These are phyloP conservation scores for Leptobrachium leishanense DNA, from an alignment of 2,113 vertebrate species.

Conservation along the genomic window DNA sequence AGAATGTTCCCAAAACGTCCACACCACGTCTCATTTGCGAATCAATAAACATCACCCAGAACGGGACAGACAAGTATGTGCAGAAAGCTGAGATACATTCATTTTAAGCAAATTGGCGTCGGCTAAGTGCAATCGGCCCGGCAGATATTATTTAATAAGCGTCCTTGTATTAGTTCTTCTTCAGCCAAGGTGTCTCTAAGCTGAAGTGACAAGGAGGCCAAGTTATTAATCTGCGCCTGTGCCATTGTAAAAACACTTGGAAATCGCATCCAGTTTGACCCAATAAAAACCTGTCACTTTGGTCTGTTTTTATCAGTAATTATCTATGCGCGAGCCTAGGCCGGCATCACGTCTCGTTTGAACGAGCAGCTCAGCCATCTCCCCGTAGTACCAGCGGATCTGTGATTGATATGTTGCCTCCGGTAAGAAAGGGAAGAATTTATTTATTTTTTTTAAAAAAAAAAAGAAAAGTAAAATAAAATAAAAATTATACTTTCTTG, in stretches of 20 bases:
- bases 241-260: neutral
- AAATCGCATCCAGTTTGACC: neutral
- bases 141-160: conserved; percentile 5
- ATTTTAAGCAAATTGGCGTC: too few relatives aligned
- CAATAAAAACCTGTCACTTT: conserved; percentile 1
- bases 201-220: neutral
- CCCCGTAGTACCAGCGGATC: neutral
- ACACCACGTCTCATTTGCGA: conserved; percentile 20
- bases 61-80: conserved; percentile 9
- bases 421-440: neutral
- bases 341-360: neutral
- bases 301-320: conserved; percentile 3
- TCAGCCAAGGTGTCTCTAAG: neutral
- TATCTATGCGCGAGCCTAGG: neutral
- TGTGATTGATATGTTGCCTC: neutral
- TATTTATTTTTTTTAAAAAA: neutral
- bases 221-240: neutral
- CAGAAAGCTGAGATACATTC: neutral
- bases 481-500: too few relatives aligned
- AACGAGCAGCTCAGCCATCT: neutral
- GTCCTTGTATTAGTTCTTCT: neutral
- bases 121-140: neutral
- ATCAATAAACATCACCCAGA: conserved; percentile 31
- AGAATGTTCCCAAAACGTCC: conserved; percentile 30
- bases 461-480: neutral